These are phyloP conservation scores for Microdon myrmicae DNA, from an alignment of 2,888 invertebrate species.

Conservation along the genomic window DNA sequence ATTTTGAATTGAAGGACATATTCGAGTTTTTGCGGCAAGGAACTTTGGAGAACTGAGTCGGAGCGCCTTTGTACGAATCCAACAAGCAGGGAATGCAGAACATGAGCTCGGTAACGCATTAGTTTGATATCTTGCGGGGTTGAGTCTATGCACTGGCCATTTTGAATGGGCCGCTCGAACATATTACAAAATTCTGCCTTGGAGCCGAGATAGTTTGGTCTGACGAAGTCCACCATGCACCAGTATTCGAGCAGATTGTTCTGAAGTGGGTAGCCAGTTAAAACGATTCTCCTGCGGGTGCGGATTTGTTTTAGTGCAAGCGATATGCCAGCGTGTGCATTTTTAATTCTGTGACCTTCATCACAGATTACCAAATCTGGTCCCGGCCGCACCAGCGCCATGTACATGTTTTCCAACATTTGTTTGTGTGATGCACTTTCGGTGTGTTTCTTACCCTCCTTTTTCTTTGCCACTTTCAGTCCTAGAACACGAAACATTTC, in stretches of 20 bases:
- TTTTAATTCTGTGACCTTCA: slow-evolving; percentile 98
- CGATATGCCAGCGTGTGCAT: slow-evolving; percentile 96
- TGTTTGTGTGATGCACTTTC: slow-evolving; percentile 70
- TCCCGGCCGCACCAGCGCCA: slow-evolving; percentile 87
- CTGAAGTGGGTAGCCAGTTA: slow-evolving; percentile 98
- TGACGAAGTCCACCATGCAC: slow-evolving; percentile 99
- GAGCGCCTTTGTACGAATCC: slow-evolving; percentile 97
- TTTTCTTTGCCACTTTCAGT: slow-evolving; percentile 75
- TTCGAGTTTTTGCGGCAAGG: slow-evolving; percentile 93
- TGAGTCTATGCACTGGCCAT: slow-evolving; percentile 97
- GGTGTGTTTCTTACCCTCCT: slow-evolving; percentile 68
- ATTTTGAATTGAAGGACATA: slow-evolving; percentile 91
- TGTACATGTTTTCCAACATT: slow-evolving; percentile 85
- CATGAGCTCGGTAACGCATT: slow-evolving; percentile 96
- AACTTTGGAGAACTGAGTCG: slow-evolving; percentile 90
- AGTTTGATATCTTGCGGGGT: slow-evolving; percentile 92
- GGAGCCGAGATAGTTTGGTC: slow-evolving; percentile 96
- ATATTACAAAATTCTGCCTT: slow-evolving; percentile 98
- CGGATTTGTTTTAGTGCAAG: slow-evolving; percentile 93
- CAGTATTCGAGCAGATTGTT: slow-evolving; percentile 97
- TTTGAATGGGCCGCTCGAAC: slow-evolving; percentile 98
- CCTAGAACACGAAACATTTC: slow-evolving; percentile 94
- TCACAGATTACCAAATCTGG: slow-evolving; percentile 96
- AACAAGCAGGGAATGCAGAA: slow-evolving; percentile 90
- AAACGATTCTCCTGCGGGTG: slow-evolving; percentile 91